Base-by-base conservation (phyloP, 2,888 invertebrate species). In the Cyclophora punctaria region DNA sequence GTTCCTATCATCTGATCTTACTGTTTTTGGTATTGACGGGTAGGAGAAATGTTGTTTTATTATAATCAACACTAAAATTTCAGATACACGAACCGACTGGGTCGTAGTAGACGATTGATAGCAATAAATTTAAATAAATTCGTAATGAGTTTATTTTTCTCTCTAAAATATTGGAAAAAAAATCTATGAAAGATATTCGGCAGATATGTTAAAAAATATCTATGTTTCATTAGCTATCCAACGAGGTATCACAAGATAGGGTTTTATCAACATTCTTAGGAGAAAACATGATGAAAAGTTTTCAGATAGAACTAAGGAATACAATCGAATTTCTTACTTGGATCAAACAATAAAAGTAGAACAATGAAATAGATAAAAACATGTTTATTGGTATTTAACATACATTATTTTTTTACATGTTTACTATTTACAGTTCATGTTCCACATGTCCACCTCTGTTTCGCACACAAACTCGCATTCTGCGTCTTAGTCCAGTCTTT, bases 311-410 rank as follows among this genome's bases (percentile, higher is more conserved):
- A 41, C 41, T 41, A 41, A 41, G 41, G 41, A 41, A 41, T 41
- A 41, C 7, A 20, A 20, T 20, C 20, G 20, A 20, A 20, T 20
- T 20, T 20, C 20, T 20, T 20, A 20, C 20, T 20, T 20, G 20
- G 20, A 20, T 20, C 20, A 20, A 20, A 20, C 20, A 20, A 20
- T 20, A 20, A 20, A 20, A 41, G 7, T 41, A 41, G 7, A 41
- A 41, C 41, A 41, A 41, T 41, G 44, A 42, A 47, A 52, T 47
- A 45, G 47, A 44, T 35, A 35, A 7, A 41, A 41, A 41, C 41
- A 46, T 46, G 46, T 52, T 54, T 48, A 40, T 47, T 20, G 47
- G 45, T 49, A 47, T 7, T 45, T 47, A 47, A 35, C 48, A 48
- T 50, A 20, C 20, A 20, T 20, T 20, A 20, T 20, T 20, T 20